Evolutionary conservation across 1,140 invertebrate species (phyloP).

Genomic region (Archegozetes longisetosus): DNA sequence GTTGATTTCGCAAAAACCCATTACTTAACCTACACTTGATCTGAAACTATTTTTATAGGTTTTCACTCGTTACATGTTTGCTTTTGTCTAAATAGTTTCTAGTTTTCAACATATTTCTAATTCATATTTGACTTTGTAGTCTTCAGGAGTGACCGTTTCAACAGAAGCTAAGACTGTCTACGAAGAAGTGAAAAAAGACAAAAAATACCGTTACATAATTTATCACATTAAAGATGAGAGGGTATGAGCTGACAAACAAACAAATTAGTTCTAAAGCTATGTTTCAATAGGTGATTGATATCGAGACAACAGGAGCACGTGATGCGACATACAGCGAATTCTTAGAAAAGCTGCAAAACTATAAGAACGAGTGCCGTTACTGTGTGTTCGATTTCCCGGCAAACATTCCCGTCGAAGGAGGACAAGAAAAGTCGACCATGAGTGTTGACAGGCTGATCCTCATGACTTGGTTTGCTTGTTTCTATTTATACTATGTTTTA

Average conservation of each 20-base stretch:
- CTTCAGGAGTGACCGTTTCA: slow-evolving; percentile 85
- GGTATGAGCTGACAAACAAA: slow-evolving; percentile 32
- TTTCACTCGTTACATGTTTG: too few species aligned
- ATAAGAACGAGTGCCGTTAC: slow-evolving; percentile 58
- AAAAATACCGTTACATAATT: slow-evolving; percentile 88
- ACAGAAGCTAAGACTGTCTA: slow-evolving; percentile 85
- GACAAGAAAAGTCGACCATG: slow-evolving; percentile 23
- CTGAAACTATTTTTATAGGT: too few species aligned
- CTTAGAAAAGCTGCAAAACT: slow-evolving; percentile 72
- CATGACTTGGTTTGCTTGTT: slow-evolving; percentile 59
- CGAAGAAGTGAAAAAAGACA: slow-evolving; percentile 92
- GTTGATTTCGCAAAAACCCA: too few species aligned
- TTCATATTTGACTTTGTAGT: slow-evolving; percentile 47
- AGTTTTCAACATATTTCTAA: too few species aligned
- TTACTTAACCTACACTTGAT: too few species aligned
- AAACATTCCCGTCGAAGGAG: slow-evolving; percentile 23
- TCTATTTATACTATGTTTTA: background rate
- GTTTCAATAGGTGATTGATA: slow-evolving; percentile 23
- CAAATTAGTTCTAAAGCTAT: background rate
- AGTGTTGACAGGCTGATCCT: slow-evolving; percentile 52
- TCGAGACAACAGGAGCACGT: slow-evolving; percentile 38
- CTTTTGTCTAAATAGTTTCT: too few species aligned
- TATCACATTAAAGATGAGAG: slow-evolving; percentile 88
- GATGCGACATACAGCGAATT: slow-evolving; percentile 77
- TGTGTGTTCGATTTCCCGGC: slow-evolving; percentile 70